Conservation (phyloP, 2,888 invertebrate species). For the Epinotia brunnichana region DNA sequence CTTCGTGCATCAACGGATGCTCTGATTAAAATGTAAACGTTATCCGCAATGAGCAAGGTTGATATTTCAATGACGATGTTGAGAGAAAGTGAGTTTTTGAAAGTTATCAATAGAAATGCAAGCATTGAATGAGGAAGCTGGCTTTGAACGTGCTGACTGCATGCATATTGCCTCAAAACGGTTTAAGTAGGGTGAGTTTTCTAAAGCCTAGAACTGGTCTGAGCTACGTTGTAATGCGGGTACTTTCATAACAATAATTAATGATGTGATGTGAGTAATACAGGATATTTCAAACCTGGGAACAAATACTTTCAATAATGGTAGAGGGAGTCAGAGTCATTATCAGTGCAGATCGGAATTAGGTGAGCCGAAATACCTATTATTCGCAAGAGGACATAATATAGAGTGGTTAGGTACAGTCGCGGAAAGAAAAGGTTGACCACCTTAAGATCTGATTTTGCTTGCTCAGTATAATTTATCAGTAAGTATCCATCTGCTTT, state of each 20-base stretch:
- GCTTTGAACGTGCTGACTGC: constrained; percentile 34
- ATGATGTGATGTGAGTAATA: too few species aligned
- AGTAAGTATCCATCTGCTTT: too few species aligned
- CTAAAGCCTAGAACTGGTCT: not conserved
- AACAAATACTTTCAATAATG: too few species aligned
- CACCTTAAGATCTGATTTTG: too few species aligned
- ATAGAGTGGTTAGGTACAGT: too few species aligned
- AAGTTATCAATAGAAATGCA: constrained; percentile 22
- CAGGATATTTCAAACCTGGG: too few species aligned
- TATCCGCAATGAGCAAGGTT: not conserved
- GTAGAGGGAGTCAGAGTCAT: too few species aligned
- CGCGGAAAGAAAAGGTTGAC: too few species aligned
- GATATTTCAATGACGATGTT: not conserved
- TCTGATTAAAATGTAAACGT: not conserved
- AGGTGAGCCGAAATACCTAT: too few species aligned
- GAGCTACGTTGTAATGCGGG: not conserved
- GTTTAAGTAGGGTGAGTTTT: constrained; percentile 16
- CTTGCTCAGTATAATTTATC: too few species aligned
- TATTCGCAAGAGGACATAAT: too few species aligned
- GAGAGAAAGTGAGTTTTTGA: not conserved
- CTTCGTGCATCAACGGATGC: not conserved
- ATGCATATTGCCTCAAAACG: constrained; percentile 19
- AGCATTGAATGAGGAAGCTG: constrained; percentile 23
- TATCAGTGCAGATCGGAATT: too few species aligned
- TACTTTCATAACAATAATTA: not conserved